These are phyloP conservation scores for Mixornis gularis DNA, from an alignment of 2,113 vertebrate genomes.

Conservation along the genomic window DNA sequence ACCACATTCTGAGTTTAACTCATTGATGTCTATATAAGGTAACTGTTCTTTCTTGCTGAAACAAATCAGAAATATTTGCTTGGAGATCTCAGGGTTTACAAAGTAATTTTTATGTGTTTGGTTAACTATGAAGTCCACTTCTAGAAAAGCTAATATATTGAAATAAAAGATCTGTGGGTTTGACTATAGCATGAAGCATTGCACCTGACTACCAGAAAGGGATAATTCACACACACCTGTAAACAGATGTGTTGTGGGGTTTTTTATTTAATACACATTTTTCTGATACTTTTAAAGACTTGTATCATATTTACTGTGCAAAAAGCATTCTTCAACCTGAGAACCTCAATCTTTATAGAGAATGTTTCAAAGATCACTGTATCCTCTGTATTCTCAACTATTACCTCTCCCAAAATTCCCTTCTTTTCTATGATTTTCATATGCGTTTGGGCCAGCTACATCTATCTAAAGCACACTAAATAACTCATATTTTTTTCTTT, in stretches of 20 bases:
- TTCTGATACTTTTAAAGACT: neutral
- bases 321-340: neutral
- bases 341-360: constrained; percentile 20
- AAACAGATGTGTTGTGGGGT: fast-evolving
- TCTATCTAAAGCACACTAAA: neutral
- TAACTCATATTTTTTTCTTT: neutral
- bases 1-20: neutral
- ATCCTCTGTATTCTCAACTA: neutral
- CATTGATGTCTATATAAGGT: neutral
- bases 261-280: neutral
- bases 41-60: neutral
- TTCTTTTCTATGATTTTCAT: neutral
- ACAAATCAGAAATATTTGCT: neutral
- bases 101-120: neutral
- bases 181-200: neutral
- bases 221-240: neutral
- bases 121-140: neutral
- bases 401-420: neutral
- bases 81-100: neutral
- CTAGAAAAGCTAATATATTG: neutral
- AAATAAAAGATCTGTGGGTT: neutral
- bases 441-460: neutral
- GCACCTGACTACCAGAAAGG: neutral
- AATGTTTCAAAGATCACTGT: neutral
- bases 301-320: neutral